A percentile compares a stretch with the other conserved stretches of the same genome.
Conservation (phyloP, 1,140 invertebrate genomes). For the Pissodes strobi region DNA sequence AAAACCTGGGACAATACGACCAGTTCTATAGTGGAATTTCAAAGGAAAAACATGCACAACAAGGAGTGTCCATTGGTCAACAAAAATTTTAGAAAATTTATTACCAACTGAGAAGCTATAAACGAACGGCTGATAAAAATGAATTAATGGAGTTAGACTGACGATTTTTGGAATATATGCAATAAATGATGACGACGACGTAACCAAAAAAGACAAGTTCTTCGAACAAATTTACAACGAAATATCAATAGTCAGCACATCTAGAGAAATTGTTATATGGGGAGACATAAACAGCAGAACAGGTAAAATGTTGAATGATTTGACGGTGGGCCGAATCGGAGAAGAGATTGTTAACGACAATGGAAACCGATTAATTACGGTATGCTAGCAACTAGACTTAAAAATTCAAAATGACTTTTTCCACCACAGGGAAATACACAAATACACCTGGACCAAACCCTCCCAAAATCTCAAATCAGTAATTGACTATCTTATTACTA, state of each 20-base stretch:
- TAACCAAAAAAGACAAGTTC: conserved; percentile 7
- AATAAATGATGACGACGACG: conserved; percentile 16
- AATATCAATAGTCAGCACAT: conserved; percentile 5
- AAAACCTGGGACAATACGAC: conserved; percentile 18
- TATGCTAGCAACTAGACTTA: not conserved
- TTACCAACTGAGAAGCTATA: too few species aligned
- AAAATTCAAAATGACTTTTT: conserved; percentile 4
- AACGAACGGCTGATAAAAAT: too few species aligned
- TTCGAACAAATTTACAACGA: conserved; percentile 16
- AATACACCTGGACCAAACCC: conserved; percentile 7
- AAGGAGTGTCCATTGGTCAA: conserved; percentile 11
- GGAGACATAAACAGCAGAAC: conserved; percentile 4
- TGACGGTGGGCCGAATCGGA: conserved; percentile 2
- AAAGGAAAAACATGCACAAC: conserved; percentile 11
- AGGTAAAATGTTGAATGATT: conserved; percentile 2
- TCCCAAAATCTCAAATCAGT: conserved; percentile 8
- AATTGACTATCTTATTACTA: not conserved
- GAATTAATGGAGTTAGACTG: too few species aligned
- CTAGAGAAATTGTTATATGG: conserved; percentile 20
- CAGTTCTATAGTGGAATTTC: conserved; percentile 25
- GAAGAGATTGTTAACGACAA: conserved; percentile 2
- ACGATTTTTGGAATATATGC: conserved; percentile 23
- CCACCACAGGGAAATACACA: conserved; percentile 12
- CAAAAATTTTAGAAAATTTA: not conserved
- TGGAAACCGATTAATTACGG: not conserved